A percentile compares a stretch with the other conserved stretches of the same genome.
Evolutionary conservation across 2,113 vertebrate species (phyloP).

Genomic region (Myotis yumanensis): DNA sequence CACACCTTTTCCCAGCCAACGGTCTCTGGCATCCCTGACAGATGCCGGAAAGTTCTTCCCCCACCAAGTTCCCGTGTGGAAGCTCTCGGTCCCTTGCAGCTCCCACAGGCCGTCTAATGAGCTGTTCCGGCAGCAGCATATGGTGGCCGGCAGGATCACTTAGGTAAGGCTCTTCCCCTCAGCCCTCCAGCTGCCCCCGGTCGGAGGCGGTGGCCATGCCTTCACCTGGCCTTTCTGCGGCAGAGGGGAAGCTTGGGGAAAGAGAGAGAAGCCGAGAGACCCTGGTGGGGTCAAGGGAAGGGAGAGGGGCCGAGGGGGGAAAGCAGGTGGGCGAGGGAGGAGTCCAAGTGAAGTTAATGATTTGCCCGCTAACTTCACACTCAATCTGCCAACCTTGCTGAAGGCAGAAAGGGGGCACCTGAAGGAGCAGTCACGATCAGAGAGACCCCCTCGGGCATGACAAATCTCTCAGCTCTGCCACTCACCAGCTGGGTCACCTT

Average conservation of each 20-base stretch:
- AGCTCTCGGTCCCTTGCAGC: neutral
- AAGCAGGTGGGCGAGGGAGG: constrained; percentile 26
- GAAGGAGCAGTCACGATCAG: neutral
- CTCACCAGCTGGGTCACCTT: constrained; percentile 46
- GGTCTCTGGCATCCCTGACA: neutral
- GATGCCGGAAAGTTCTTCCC: neutral
- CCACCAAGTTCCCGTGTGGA: neutral
- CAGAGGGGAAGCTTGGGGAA: neutral
- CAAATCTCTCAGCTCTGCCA: neutral
- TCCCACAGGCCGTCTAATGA: constrained; percentile 41
- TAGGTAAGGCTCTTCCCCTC: neutral
- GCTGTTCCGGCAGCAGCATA: constrained; percentile 48
- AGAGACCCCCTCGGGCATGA: neutral
- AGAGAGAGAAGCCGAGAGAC: neutral
- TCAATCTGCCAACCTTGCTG: neutral
- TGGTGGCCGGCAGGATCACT: constrained; percentile 37
- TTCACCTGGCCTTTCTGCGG: constrained; percentile 1
- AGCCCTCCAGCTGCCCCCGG: neutral
- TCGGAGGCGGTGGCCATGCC: constrained; percentile 1
- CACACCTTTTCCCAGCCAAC: neutral
- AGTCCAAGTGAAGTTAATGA: neutral
- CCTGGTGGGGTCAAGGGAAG: neutral
- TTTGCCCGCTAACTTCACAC: neutral
- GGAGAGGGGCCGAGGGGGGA: neutral
- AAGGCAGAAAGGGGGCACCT: neutral